Conservation (phyloP, 2,797 vertebrate genomes). For the Petrocephalus schoutedeni region DNA sequence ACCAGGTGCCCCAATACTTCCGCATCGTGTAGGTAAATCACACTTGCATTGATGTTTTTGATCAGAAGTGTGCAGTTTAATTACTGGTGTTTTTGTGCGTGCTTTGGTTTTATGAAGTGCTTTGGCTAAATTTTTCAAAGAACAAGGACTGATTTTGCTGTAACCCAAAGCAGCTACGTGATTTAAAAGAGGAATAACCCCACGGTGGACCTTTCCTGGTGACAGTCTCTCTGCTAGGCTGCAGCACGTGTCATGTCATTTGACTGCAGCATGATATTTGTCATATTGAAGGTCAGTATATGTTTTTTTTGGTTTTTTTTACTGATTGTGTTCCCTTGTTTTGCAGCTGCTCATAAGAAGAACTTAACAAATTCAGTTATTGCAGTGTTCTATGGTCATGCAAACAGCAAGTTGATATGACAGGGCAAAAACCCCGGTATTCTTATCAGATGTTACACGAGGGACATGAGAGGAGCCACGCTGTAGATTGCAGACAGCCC, state of each 20-base stretch:
- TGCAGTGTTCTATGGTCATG: background rate
- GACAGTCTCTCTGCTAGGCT: background rate
- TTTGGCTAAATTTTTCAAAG: background rate
- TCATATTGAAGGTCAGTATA: background rate
- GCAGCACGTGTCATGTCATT: background rate
- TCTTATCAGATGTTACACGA: background rate
- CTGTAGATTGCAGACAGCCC: background rate
- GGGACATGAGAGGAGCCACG: background rate
- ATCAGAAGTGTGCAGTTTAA: background rate
- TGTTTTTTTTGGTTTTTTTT: background rate
- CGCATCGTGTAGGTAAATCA: background rate
- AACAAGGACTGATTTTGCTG: background rate
- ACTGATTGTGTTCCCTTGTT: background rate
- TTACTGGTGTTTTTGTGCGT: background rate
- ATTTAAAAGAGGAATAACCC: background rate
- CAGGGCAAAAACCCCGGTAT: background rate
- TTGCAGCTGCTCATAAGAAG: background rate
- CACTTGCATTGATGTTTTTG: background rate
- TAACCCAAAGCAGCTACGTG: background rate
- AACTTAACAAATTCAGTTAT: background rate
- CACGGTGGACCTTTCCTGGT: background rate
- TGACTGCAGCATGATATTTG: background rate
- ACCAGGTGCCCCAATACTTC: background rate
- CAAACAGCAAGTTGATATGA: background rate
- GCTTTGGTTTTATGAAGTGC: background rate